Evolutionary conservation across 2,888 invertebrate genomes (phyloP), one percentile per base, ranked within the genome.

Genomic region (Ormia ochracea): DNA sequence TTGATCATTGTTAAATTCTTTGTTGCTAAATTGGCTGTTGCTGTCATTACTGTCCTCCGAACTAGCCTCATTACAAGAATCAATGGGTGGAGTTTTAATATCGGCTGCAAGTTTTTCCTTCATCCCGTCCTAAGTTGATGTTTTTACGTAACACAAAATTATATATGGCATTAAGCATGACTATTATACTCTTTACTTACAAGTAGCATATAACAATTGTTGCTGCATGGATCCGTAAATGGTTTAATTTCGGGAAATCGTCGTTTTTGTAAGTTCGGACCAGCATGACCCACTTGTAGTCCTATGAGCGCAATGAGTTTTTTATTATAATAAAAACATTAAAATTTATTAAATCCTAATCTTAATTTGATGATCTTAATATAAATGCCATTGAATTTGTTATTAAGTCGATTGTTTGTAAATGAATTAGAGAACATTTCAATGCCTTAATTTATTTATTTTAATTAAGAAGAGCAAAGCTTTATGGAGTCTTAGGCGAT

Each of bases 11-110:
- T 84, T 89, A 52, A 89, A 89, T 66, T 89, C 89, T 66, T 90
- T 88, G 75, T 91, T 91, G 90, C 94, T 94, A 90, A 94, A 94
- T 85, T 93, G 94, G 84, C 94, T 93, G 87, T 95, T 95, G 87
- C 96, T 96, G 85, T 97, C 97, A 86, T 97, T 97, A 88, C 97
- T 97, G 86, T 97, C 97, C 88, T 97, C 97, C 0, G 96, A 97
- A 84, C 96, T 96, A 4, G 96, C 97, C 90, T 97, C 97, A 89
- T 97, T 97, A 82, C 96, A 96, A 41, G 96, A 96, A 91, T 96
- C 96, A 10, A 93, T 93, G 36, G 94, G 83, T 91, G 92, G 88
- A 90, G 93, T 89, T 82, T 90, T 89, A 82, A 89, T 89, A 56
- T 89, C 89, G 85, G 91, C 88, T 0, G 95, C 95, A 56, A 96